phyloP scores from a whole-genome alignment of 2,113 vertebrate genomes.

The Sciurus niger region DNA sequence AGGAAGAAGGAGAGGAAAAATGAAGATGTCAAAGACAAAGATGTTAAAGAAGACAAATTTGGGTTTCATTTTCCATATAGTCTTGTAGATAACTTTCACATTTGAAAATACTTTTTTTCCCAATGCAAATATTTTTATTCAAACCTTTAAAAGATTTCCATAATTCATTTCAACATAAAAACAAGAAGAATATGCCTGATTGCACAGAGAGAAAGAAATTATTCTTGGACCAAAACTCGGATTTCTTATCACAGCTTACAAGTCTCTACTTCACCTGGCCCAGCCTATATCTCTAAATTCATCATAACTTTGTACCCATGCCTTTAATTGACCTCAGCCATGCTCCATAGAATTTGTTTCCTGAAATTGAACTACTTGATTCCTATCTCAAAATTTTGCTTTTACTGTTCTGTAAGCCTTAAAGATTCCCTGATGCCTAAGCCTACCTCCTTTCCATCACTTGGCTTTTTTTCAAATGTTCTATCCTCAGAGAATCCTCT shows the following conservation, averaged over 20 bases:
- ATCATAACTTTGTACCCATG: neutral
- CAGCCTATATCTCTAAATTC: neutral
- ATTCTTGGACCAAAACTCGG: neutral
- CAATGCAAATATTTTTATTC: neutral
- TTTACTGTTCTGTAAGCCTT: neutral
- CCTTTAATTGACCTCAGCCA: neutral
- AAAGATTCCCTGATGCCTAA: neutral
- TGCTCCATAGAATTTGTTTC: neutral
- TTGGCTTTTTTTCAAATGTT: neutral
- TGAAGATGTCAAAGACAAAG: no score
- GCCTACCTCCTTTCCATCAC: neutral
- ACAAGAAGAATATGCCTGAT: constrained; percentile 2
- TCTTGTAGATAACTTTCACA: neutral
- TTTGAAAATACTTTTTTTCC: neutral
- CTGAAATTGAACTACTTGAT: neutral
- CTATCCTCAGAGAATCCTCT: neutral
- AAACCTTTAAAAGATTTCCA: neutral
- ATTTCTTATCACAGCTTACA: neutral
- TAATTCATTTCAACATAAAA: constrained; percentile 11
- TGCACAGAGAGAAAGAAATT: neutral
- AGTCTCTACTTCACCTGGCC: neutral
- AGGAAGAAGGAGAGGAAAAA: neutral
- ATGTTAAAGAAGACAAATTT: neutral
- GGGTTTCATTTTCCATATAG: neutral
- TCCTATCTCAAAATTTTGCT: neutral